Evolutionary conservation across 2,888 invertebrate species (phyloP).

Genomic region (Troides helena): DNA sequence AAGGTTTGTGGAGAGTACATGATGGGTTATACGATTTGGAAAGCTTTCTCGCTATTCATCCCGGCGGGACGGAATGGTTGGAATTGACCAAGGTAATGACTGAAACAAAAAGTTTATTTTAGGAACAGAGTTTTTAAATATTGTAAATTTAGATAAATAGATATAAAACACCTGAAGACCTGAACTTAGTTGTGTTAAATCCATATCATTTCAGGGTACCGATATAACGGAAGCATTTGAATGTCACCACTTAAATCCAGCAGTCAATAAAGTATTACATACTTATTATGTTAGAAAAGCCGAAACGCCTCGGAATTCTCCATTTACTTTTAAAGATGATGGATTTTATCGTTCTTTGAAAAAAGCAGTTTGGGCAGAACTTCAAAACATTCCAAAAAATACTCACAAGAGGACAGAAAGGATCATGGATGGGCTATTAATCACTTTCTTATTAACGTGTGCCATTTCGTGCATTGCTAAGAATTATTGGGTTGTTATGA

Average conservation of each 20-base stretch:
- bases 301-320: constrained; percentile 82
- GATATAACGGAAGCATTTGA: constrained; percentile 84
- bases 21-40: constrained; percentile 91
- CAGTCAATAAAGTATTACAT: constrained; percentile 79
- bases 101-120: too few relatives aligned
- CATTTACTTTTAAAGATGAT: constrained; percentile 86
- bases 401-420: constrained; percentile 43
- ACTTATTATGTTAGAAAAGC: constrained; percentile 85
- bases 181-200: background rate
- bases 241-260: constrained; percentile 74
- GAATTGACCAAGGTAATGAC: constrained; percentile 81
- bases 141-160: background rate
- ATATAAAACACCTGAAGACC: background rate
- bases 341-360: constrained; percentile 88
- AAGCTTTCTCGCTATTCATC: constrained; percentile 89
- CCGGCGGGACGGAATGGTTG: constrained; percentile 91
- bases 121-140: too few relatives aligned
- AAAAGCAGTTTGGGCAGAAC: constrained; percentile 71
- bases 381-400: constrained; percentile 74
- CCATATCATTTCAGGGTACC: constrained; percentile 69
- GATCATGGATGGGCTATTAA: constrained; percentile 62
- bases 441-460: constrained; percentile 56
- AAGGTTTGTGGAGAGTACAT: constrained; percentile 88
- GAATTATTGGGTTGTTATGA: constrained; percentile 49
- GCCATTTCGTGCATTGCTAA: constrained; percentile 51